Percentiles rank a stretch among this genome's conserved stretches.
Evolutionary conservation across 2,113 vertebrate species (phyloP).

Genomic region (Rhodinocichla rosea): DNA sequence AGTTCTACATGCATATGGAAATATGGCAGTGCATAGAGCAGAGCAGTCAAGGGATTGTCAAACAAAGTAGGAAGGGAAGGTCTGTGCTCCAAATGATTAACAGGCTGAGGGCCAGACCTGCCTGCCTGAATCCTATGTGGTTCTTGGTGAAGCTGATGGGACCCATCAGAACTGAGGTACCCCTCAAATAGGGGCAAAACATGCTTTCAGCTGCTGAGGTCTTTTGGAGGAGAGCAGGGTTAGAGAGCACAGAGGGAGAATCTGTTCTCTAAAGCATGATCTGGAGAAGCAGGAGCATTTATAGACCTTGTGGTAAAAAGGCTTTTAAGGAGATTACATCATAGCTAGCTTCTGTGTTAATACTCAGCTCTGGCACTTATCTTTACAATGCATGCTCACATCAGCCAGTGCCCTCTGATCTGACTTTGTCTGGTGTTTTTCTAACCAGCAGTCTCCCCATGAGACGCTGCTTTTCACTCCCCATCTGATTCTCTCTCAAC

Average conservation of each 20-base stretch:
- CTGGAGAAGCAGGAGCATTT: neutral
- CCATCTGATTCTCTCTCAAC: neutral
- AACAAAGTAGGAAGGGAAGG: neutral
- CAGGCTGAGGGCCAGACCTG: neutral
- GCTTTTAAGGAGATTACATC: constrained; percentile 61
- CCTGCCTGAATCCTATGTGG: neutral
- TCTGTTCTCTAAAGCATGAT: neutral
- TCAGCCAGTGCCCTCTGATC: constrained; percentile 31
- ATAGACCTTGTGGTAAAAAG: constrained; percentile 17
- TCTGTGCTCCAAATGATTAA: neutral
- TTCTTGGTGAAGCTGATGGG: neutral
- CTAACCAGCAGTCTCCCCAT: neutral
- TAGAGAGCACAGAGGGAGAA: neutral
- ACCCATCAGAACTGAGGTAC: neutral
- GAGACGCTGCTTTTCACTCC: neutral
- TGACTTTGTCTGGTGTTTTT: neutral
- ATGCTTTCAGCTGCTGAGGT: neutral
- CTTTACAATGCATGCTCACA: constrained; percentile 12
- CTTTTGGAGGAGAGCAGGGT: neutral
- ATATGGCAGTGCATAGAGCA: neutral
- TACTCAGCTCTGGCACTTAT: constrained; percentile 2
- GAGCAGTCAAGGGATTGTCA: neutral
- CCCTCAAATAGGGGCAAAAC: neutral
- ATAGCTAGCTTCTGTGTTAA: constrained; percentile 27
- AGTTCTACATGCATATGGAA: neutral